Conservation (phyloP, 1,140 invertebrate species). For the Pseudomyrmex dendroicus region DNA sequence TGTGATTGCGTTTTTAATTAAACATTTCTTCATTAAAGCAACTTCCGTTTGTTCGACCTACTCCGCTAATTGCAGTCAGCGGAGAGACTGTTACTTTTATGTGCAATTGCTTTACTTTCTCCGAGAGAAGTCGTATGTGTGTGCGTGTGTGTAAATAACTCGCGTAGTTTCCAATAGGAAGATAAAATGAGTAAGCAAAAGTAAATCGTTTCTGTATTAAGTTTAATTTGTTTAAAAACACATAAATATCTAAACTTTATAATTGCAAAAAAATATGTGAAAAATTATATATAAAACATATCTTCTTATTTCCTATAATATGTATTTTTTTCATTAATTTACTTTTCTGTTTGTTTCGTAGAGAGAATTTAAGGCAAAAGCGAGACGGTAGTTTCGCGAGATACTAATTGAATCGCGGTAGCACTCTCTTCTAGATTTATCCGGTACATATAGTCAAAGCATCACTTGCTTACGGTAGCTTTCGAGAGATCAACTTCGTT, state of each 20-base stretch:
- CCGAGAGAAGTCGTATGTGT: not conserved
- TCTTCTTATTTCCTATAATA: no score
- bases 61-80: not conserved
- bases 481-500: constrained; percentile 11
- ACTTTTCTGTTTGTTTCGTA: no score
- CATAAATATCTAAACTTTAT: no score
- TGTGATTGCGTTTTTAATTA: constrained; percentile 14
- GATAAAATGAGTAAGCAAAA: no score
- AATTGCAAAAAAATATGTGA: no score
- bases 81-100: not conserved
- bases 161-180: not conserved
- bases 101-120: constrained; percentile 1
- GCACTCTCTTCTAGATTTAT: not conserved
- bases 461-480: not conserved
- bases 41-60: not conserved
- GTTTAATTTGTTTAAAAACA: no score
- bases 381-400: not conserved
- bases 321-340: no score
- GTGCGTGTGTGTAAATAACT: not conserved
- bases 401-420: constrained; percentile 12
- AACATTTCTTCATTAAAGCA: constrained; percentile 2
- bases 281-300: no score
- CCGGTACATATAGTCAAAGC: not conserved
- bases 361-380: no score
- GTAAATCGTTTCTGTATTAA: no score